These are phyloP conservation scores for Ceuthmochares aereus DNA, from an alignment of 2,113 vertebrate genomes.

Conservation along the genomic window DNA sequence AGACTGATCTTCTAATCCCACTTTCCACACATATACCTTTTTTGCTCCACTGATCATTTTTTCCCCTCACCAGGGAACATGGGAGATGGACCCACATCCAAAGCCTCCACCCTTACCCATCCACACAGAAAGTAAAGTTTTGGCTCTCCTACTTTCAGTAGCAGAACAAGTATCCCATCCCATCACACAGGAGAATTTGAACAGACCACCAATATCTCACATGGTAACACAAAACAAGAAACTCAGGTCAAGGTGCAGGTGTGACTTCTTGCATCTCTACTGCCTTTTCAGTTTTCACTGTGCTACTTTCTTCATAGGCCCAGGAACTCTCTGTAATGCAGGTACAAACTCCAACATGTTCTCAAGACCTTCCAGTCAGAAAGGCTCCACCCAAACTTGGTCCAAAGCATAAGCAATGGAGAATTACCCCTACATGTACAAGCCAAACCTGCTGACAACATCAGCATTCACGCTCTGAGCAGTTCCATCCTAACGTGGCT, in stretches of 20 bases:
- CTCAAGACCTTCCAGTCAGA: not conserved
- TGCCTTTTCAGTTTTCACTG: not conserved
- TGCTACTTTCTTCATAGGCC: not conserved
- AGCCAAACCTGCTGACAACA: not conserved
- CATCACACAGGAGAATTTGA: not conserved
- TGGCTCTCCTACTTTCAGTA: fast-evolving
- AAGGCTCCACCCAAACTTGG: not conserved
- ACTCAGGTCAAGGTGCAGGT: not conserved
- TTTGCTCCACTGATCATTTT: not conserved
- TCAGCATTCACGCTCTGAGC: not conserved
- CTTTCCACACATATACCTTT: not conserved
- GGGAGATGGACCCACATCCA: not conserved
- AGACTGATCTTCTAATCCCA: not conserved
- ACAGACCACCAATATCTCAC: not conserved
- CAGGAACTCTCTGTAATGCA: not conserved
- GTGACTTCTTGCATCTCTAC: not conserved
- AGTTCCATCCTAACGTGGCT: not conserved
- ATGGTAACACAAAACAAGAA: not conserved
- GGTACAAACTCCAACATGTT: not conserved
- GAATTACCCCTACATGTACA: not conserved
- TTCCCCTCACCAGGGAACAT: not conserved
- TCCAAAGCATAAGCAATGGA: not conserved
- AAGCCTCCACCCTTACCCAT: not conserved
- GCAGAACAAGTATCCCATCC: not conserved
- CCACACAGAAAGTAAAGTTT: not conserved